phyloP scores from a whole-genome alignment of 2,113 vertebrate species.

The Isichthys henryi region DNA sequence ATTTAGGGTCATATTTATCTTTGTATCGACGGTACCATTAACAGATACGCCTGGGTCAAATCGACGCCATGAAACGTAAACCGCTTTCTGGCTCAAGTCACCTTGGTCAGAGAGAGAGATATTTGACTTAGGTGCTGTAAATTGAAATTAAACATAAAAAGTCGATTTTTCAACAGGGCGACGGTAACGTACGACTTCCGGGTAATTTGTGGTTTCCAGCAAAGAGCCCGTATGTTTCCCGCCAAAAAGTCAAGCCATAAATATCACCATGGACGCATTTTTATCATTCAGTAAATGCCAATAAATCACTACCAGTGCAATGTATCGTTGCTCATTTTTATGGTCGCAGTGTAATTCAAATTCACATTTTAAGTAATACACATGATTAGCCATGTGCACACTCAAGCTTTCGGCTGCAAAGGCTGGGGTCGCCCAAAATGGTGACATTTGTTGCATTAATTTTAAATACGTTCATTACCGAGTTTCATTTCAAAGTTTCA shows the following conservation, averaged over 20 bases:
- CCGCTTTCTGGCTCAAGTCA: not conserved
- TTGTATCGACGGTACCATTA: not conserved
- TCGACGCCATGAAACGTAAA: not conserved
- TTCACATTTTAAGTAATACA: not conserved
- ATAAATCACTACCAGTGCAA: not conserved
- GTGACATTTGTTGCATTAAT: not conserved
- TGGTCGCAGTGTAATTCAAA: not conserved
- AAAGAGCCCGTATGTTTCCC: not conserved
- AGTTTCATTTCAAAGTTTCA: not conserved
- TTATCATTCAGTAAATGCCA: not conserved
- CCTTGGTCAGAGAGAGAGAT: not conserved
- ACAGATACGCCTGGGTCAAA: not conserved
- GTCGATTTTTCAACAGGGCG: not conserved
- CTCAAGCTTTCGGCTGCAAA: not conserved
- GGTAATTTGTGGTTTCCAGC: not conserved
- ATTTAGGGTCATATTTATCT: not conserved
- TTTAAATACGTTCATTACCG: not conserved
- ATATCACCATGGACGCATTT: not conserved
- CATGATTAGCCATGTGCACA: not conserved
- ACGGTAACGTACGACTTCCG: not conserved
- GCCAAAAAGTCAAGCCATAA: not conserved
- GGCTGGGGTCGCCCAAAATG: not conserved
- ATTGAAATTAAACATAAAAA: not conserved
- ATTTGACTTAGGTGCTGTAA: not conserved
- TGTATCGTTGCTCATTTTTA: not conserved